These are phyloP conservation scores for Neotoma lepida DNA, from an alignment of 2,113 vertebrate genomes.

Conservation along the genomic window DNA sequence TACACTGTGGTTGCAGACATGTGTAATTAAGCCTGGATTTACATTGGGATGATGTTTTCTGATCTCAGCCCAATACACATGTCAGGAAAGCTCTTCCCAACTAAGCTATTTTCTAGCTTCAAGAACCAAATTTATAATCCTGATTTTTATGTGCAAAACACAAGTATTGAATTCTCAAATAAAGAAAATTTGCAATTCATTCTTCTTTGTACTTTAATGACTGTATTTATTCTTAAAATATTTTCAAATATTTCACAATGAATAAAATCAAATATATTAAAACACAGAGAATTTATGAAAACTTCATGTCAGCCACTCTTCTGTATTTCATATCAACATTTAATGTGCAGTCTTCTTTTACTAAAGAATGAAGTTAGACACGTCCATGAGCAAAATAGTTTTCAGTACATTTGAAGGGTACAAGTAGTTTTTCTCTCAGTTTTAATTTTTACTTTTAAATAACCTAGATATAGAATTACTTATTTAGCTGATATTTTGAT, in stretches of 20 bases:
- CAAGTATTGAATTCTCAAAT: not conserved
- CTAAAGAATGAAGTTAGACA: not conserved
- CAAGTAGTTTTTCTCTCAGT: conserved; percentile 26
- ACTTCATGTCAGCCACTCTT: not conserved
- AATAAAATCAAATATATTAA: conserved; percentile 9
- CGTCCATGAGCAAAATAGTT: not conserved
- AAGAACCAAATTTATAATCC: not conserved
- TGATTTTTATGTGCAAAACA: not conserved
- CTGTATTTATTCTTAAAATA: not conserved
- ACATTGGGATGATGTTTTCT: too few species aligned
- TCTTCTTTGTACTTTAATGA: not conserved
- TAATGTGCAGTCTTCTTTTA: not conserved
- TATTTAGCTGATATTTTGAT: not conserved
- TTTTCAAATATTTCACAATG: not conserved
- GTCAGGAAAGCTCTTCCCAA: too few species aligned
- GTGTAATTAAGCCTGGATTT: too few species aligned
- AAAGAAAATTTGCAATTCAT: not conserved
- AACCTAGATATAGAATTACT: not conserved
- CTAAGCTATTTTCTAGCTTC: not conserved
- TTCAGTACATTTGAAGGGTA: not conserved
- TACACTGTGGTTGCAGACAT: too few species aligned
- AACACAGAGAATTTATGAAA: not conserved
- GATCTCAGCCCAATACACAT: too few species aligned
- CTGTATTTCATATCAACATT: not conserved
- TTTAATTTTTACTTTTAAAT: conserved; percentile 13